A percentile compares a stretch with the other conserved stretches of the same genome.
Evolutionary conservation across 2,797 vertebrate genomes (phyloP).

Genomic region (Ambastaia sidthimunki): DNA sequence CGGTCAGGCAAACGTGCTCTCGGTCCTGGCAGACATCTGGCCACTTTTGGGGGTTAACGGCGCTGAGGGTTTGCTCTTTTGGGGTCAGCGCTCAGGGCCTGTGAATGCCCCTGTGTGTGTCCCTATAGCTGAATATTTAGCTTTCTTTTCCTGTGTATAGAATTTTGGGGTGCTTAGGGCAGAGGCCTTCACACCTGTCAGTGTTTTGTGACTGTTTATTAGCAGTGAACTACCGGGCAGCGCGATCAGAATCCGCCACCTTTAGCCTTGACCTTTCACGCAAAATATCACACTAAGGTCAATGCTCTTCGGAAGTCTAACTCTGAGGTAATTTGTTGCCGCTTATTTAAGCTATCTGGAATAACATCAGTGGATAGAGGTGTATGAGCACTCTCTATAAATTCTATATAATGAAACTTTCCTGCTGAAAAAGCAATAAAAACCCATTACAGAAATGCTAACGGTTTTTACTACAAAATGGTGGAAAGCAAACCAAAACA

Average conservation of each 20-base stretch:
- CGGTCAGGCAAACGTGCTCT: constrained; percentile 23
- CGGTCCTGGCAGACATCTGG: constrained; percentile 53
- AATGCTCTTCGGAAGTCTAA: constrained; percentile 30
- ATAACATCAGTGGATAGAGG: neutral
- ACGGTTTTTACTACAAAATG: too few relatives aligned
- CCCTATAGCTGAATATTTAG: constrained; percentile 68
- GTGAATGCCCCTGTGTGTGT: constrained; percentile 44
- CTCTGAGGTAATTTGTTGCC: constrained; percentile 13
- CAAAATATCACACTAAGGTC: constrained; percentile 34
- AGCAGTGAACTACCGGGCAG: constrained; percentile 55
- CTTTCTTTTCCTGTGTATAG: constrained; percentile 62
- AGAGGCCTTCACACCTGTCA: constrained; percentile 75
- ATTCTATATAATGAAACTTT: neutral
- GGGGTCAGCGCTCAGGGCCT: constrained; percentile 71
- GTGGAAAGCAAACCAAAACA: too few relatives aligned
- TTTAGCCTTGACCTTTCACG: constrained; percentile 35
- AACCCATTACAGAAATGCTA: too few relatives aligned
- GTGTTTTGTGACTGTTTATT: constrained; percentile 63
- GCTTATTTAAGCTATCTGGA: constrained; percentile 17
- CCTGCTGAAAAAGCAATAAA: too few relatives aligned
- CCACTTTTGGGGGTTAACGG: constrained; percentile 32
- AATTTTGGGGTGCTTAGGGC: constrained; percentile 44
- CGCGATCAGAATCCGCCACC: constrained; percentile 40
- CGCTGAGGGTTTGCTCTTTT: constrained; percentile 33
- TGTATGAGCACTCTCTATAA: neutral